Percentiles rank a stretch among this genome's conserved stretches.
Conservation (phyloP, 1,140 invertebrate genomes). For the Bombus turneri region DNA sequence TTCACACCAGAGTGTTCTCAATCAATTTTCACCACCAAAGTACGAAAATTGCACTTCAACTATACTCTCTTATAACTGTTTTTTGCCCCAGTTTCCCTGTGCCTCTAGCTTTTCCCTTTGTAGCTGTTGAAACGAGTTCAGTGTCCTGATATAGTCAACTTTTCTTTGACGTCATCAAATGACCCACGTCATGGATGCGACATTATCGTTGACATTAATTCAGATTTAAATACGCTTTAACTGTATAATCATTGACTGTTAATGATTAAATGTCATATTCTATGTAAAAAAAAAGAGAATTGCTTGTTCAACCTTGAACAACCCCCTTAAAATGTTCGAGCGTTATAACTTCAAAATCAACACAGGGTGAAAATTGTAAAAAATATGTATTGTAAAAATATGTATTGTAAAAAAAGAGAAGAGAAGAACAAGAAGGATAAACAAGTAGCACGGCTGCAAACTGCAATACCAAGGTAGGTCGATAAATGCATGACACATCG, state of each 20-base stretch:
- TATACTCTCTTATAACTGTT: background rate
- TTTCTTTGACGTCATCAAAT: conserved; percentile 72
- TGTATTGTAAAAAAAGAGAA: background rate
- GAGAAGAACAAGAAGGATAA: background rate
- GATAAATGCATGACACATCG: conserved; percentile 64
- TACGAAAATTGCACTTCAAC: conserved; percentile 15
- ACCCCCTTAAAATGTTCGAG: too few relatives aligned
- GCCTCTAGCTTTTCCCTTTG: conserved; percentile 8
- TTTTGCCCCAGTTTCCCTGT: conserved; percentile 38
- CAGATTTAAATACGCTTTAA: background rate
- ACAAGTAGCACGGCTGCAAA: background rate
- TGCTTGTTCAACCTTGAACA: background rate
- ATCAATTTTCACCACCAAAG: background rate
- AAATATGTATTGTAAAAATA: background rate
- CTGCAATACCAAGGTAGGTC: conserved; percentile 70
- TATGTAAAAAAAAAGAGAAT: background rate
- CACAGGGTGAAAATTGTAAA: too few relatives aligned
- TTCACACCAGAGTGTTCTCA: background rate
- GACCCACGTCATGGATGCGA: conserved; percentile 68
- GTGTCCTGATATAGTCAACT: conserved; percentile 64
- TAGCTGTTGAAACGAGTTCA: conserved; percentile 67
- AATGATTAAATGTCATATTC: background rate
- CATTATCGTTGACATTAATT: conserved; percentile 36
- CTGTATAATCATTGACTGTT: background rate
- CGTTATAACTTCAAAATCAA: background rate